Percentiles rank a stretch among this genome's conserved stretches.
These are phyloP conservation scores for Brachypodius melanocephalos DNA, from an alignment of 2,113 vertebrate genomes.

Conservation along the genomic window DNA sequence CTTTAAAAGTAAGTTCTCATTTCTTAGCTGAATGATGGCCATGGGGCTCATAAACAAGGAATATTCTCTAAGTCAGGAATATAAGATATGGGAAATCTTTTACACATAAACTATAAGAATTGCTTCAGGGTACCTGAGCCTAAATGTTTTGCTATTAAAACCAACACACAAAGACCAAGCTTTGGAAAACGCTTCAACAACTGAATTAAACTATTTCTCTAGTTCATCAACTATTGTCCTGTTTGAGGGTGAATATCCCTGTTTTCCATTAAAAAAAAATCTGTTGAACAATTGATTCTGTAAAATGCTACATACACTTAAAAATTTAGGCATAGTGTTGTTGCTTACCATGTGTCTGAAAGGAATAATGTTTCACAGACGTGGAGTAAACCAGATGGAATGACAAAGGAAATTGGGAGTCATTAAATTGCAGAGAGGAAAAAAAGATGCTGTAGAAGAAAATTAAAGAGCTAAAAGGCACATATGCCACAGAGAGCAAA, in stretches of 20 bases:
- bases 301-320: not conserved
- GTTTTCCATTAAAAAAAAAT: not conserved
- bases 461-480: conserved; percentile 18
- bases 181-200: not conserved
- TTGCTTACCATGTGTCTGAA: not conserved
- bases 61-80: not conserved
- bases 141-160: not conserved
- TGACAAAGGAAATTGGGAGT: conserved; percentile 21
- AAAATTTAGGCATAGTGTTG: not conserved
- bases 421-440: conserved; percentile 36
- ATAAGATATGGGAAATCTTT: not conserved
- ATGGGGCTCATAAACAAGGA: not conserved
- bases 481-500: not conserved
- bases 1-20: not conserved
- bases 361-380: not conserved
- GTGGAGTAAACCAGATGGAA: conserved; percentile 16
- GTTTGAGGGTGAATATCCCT: not conserved
- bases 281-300: not conserved
- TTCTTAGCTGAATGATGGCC: not conserved
- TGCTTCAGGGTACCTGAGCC: not conserved
- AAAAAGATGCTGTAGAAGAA: conserved; percentile 3
- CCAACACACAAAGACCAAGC: not conserved
- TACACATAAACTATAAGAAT: not conserved
- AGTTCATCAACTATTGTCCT: not conserved
- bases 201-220: not conserved